Evolutionary conservation across 2,888 invertebrate species (phyloP).

Genomic region (Eupsilia transversa): DNA sequence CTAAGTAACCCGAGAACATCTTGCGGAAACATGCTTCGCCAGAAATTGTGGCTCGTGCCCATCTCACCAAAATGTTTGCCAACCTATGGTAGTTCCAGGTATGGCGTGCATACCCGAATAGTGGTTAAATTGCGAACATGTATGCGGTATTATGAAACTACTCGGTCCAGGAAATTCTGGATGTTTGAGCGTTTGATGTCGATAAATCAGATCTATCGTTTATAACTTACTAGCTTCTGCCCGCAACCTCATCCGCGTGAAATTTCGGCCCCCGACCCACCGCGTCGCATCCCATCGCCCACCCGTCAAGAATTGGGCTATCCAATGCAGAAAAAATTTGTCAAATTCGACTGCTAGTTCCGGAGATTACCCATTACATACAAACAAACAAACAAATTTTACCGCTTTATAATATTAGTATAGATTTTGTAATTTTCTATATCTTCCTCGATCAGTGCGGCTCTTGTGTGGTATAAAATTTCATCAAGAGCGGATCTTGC

Average conservation of each 20-base stretch:
- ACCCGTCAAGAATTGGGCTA: no score
- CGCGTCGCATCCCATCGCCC: no score
- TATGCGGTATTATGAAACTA: slow-evolving; percentile 17
- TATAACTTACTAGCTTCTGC: no score
- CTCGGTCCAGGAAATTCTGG: neutral
- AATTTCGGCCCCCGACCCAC: no score
- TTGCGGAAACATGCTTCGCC: slow-evolving; percentile 23
- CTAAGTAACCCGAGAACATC: slow-evolving; percentile 26
- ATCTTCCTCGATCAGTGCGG: slow-evolving; percentile 4
- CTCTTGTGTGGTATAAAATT: neutral
- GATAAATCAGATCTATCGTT: neutral
- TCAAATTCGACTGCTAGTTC: no score
- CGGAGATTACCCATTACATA: no score
- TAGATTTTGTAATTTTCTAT: neutral
- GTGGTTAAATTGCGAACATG: slow-evolving; percentile 28
- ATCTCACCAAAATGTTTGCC: slow-evolving; percentile 40
- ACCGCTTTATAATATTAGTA: no score
- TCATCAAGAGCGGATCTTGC: slow-evolving; percentile 1
- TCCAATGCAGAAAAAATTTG: no score
- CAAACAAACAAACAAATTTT: no score
- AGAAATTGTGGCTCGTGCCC: slow-evolving; percentile 43
- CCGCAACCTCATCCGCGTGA: no score
- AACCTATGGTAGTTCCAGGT: slow-evolving; percentile 39
- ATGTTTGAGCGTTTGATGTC: neutral
- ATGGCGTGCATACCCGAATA: slow-evolving; percentile 7